phyloP scores from a whole-genome alignment of 1,140 invertebrate species.

The Bombyx mandarina region DNA sequence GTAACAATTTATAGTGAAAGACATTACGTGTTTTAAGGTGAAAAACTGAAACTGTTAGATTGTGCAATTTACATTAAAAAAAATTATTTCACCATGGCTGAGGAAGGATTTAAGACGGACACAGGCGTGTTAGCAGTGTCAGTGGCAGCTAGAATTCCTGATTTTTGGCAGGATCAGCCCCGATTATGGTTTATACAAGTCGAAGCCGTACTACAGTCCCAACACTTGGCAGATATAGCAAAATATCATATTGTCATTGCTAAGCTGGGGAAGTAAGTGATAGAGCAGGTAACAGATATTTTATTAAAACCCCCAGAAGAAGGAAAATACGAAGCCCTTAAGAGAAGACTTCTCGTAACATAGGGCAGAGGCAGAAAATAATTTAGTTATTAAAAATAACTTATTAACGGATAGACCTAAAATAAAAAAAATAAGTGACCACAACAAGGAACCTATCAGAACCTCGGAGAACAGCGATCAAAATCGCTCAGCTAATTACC shows the following conservation, averaged over 20 bases:
- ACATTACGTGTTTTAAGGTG: too few species aligned
- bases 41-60: too few species aligned
- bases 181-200: slow-evolving; percentile 7
- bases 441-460: too few species aligned
- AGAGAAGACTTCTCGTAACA: slow-evolving; percentile 4
- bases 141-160: slow-evolving; percentile 1
- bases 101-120: too few species aligned
- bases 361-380: not conserved
- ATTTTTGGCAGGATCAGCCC: not conserved
- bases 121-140: not conserved
- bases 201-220: not conserved
- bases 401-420: too few species aligned
- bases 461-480: too few species aligned
- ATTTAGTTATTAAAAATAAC: too few species aligned
- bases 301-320: slow-evolving; percentile 8
- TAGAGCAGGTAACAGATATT: slow-evolving; percentile 12
- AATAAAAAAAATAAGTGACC: too few species aligned
- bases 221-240: slow-evolving; percentile 5
- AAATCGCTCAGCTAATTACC: too few species aligned
- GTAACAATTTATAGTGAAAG: too few species aligned
- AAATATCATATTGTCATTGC: slow-evolving; percentile 7
- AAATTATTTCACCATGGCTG: too few species aligned
- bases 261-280: slow-evolving; percentile 6
- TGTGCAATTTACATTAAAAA: too few species aligned
- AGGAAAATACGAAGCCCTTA: slow-evolving; percentile 10